Conservation (phyloP, 1,140 invertebrate species). For the Helicoverpa armigera region DNA sequence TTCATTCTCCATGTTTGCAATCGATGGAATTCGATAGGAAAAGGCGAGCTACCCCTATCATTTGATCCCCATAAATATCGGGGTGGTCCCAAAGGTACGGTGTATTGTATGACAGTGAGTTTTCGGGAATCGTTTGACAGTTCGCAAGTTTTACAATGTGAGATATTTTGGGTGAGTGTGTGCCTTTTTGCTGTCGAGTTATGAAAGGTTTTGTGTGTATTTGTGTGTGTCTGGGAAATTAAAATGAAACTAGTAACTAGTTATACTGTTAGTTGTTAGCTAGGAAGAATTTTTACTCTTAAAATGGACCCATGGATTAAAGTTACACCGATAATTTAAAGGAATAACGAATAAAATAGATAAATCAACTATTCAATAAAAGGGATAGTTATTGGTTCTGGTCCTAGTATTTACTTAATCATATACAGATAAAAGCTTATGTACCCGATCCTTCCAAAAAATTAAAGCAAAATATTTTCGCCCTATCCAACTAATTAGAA, state of each 20-base stretch:
- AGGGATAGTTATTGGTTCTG: too few relatives aligned
- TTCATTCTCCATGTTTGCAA: not conserved
- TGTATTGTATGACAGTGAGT: constrained; percentile 43
- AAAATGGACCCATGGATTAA: too few relatives aligned
- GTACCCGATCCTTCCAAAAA: not conserved
- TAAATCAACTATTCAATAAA: too few relatives aligned
- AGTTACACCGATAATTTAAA: too few relatives aligned
- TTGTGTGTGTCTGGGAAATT: too few relatives aligned
- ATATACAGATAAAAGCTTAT: too few relatives aligned
- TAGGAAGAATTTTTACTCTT: too few relatives aligned
- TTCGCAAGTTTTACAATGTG: not conserved
- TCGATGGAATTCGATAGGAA: constrained; percentile 25
- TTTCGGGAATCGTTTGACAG: constrained; percentile 13
- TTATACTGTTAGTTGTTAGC: too few relatives aligned
- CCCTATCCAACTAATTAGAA: constrained; percentile 45
- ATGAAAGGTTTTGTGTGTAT: too few relatives aligned
- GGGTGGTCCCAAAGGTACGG: constrained; percentile 47
- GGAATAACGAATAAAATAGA: too few relatives aligned
- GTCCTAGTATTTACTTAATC: too few relatives aligned
- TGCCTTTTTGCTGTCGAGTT: not conserved
- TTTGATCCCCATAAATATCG: constrained; percentile 56
- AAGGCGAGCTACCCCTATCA: constrained; percentile 43
- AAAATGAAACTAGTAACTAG: too few relatives aligned
- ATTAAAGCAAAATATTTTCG: not conserved
- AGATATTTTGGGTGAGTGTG: not conserved